phyloP scores from a whole-genome alignment of 1,140 invertebrate genomes.

The Leptinotarsa undecemlineata region DNA sequence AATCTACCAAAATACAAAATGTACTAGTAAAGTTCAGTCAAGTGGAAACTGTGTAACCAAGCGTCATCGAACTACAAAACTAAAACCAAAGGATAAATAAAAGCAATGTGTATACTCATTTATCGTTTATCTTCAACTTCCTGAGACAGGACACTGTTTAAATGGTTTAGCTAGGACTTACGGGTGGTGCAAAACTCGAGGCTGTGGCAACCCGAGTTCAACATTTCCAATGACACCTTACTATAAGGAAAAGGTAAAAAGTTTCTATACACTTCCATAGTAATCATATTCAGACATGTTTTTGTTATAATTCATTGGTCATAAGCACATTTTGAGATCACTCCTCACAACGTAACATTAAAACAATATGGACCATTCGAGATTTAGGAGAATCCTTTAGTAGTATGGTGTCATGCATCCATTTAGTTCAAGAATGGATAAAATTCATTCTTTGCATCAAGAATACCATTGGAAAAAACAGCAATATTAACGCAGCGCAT shows the following conservation, averaged over 20 bases:
- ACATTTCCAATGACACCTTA: conserved; percentile 60
- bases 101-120: background rate
- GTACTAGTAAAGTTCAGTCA: conserved; percentile 33
- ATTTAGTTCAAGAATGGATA: background rate
- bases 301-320: conserved; percentile 47
- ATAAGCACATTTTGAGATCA: conserved; percentile 14
- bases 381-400: background rate
- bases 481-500: too few relatives aligned
- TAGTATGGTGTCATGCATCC: background rate
- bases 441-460: too few relatives aligned
- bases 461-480: too few relatives aligned
- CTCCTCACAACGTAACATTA: too few relatives aligned
- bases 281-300: conserved; percentile 7
- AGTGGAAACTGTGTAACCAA: conserved; percentile 27
- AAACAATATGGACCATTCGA: too few relatives aligned
- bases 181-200: background rate
- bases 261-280: conserved; percentile 5
- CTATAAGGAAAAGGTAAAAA: conserved; percentile 56
- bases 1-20: conserved; percentile 27
- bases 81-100: conserved; percentile 16
- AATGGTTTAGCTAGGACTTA: background rate
- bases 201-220: conserved; percentile 3
- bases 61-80: conserved; percentile 31
- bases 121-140: background rate
- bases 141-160: background rate